These are phyloP conservation scores for Hetaerina titia DNA, from an alignment of 2,888 invertebrate genomes.

Conservation along the genomic window DNA sequence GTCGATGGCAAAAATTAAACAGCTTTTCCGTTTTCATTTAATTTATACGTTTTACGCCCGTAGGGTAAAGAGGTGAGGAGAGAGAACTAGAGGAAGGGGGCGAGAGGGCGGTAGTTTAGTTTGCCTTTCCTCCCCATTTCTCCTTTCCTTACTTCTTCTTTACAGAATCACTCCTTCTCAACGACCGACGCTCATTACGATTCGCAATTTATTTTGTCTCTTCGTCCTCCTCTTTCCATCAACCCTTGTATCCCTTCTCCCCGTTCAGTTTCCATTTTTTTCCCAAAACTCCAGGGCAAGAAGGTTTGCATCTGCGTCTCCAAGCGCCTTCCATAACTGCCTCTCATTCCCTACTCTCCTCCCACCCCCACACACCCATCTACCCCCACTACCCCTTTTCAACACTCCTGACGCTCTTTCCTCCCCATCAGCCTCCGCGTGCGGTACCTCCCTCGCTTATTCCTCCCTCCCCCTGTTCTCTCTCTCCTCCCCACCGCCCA, in stretches of 20 bases:
- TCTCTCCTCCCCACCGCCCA: neutral
- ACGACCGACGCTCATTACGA: slow-evolving; percentile 48
- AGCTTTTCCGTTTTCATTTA: slow-evolving; percentile 26
- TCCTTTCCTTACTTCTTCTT: neutral
- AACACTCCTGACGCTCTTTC: neutral
- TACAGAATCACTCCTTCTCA: neutral
- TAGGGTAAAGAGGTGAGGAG: neutral
- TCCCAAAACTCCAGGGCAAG: slow-evolving; percentile 20
- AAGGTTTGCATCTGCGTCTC: slow-evolving; percentile 60
- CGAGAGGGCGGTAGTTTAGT: neutral
- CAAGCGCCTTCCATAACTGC: slow-evolving; percentile 52
- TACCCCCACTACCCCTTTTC: neutral
- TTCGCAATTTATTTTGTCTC: slow-evolving; percentile 56
- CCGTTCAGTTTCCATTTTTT: slow-evolving; percentile 2
- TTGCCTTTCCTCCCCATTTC: slow-evolving; percentile 16
- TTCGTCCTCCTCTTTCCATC: neutral
- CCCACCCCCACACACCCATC: neutral
- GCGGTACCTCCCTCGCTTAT: neutral
- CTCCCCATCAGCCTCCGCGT: neutral
- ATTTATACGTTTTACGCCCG: slow-evolving; percentile 32
- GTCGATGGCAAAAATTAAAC: slow-evolving; percentile 15
- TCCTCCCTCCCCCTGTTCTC: neutral
- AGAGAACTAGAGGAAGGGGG: neutral
- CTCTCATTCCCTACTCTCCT: neutral
- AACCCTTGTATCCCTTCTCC: neutral